phyloP scores from a whole-genome alignment of 2,113 vertebrate species.

The Crocuta crocuta region DNA sequence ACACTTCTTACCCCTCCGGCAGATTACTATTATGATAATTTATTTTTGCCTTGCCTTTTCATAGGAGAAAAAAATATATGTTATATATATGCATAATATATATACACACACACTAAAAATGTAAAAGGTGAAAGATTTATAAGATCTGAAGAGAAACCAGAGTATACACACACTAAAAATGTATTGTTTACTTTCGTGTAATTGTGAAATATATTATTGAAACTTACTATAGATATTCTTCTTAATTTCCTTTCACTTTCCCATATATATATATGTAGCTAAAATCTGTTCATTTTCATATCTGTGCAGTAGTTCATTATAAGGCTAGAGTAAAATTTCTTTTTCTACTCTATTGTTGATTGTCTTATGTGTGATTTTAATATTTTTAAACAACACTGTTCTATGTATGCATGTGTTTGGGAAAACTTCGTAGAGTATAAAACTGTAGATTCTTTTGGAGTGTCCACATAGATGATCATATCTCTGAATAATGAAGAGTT shows the following conservation, averaged over 20 bases:
- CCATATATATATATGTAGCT: not conserved
- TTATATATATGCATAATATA: not conserved
- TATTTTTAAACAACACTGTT: not conserved
- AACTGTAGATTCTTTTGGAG: not conserved
- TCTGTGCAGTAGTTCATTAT: not conserved
- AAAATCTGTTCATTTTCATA: constrained; percentile 5
- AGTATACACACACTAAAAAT: not conserved
- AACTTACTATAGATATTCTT: not conserved
- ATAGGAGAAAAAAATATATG: not conserved
- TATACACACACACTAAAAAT: not conserved
- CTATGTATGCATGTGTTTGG: not conserved
- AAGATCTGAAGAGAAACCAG: no score
- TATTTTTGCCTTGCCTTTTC: not conserved
- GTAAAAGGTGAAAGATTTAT: no score
- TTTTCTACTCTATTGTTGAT: not conserved
- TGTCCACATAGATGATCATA: not conserved
- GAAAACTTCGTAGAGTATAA: not conserved
- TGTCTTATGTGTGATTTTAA: not conserved
- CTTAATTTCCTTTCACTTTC: not conserved
- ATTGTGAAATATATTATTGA: constrained; percentile 27
- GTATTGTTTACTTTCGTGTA: not conserved
- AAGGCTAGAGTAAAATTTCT: not conserved
- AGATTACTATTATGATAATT: not conserved
- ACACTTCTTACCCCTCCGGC: not conserved
- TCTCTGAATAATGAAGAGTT: not conserved